These are phyloP conservation scores for Myrmecophaga tridactyla DNA, from an alignment of 2,113 vertebrate species.

Conservation along the genomic window DNA sequence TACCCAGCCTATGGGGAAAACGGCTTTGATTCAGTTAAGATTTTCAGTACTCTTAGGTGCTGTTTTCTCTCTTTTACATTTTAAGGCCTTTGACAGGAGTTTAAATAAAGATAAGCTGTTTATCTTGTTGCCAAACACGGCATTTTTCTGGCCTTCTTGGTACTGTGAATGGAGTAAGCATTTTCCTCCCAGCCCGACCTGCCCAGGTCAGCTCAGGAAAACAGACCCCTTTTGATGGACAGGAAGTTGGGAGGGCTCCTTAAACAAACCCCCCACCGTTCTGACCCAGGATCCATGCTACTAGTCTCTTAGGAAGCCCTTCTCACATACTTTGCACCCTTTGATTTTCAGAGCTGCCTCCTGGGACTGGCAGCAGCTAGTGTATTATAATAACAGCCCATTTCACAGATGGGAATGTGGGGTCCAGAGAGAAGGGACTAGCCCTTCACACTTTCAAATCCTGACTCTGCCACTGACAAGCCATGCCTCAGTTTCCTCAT, in stretches of 20 bases:
- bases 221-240: not conserved
- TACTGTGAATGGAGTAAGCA: not conserved
- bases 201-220: not conserved
- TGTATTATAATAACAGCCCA: not conserved
- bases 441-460: not conserved
- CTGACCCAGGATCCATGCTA: not conserved
- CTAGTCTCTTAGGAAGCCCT: not conserved
- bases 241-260: not conserved
- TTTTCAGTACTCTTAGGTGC: not conserved
- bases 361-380: not conserved
- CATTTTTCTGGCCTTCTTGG: not conserved
- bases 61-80: slow-evolving; percentile 45
- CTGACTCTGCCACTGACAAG: not conserved
- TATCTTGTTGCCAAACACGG: not conserved
- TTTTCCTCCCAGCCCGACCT: not conserved
- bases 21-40: slow-evolving; percentile 13
- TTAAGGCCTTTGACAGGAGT: slow-evolving; percentile 38
- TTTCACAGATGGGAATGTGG: not conserved
- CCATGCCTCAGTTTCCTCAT: not conserved
- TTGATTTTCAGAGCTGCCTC: not conserved
- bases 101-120: slow-evolving; percentile 25
- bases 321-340: not conserved
- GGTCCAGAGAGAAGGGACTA: not conserved
- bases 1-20: not conserved
- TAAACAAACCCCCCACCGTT: not conserved